These are phyloP conservation scores for Callorhinus ursinus DNA, from an alignment of 2,113 vertebrate species.

Conservation along the genomic window DNA sequence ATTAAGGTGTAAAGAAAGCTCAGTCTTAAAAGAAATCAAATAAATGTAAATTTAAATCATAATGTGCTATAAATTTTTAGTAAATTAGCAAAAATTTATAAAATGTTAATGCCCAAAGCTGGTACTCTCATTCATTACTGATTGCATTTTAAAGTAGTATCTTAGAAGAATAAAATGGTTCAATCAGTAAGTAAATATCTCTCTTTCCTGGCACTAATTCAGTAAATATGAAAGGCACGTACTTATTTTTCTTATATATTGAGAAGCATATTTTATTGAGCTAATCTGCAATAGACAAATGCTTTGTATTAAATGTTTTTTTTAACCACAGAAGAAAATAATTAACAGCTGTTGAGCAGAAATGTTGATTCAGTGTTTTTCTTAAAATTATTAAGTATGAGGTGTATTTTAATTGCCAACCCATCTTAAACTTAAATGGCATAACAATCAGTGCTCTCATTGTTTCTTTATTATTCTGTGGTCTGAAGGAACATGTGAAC, in stretches of 20 bases:
- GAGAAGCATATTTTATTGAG: constrained; percentile 54
- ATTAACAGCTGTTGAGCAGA: constrained; percentile 54
- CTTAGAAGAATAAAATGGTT: constrained; percentile 59
- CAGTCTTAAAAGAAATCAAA: neutral
- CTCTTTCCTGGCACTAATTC: constrained; percentile 28
- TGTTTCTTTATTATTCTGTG: neutral
- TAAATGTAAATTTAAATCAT: constrained; percentile 32
- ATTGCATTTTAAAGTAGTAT: constrained; percentile 56
- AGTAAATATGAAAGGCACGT: constrained; percentile 24
- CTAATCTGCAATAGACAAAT: constrained; percentile 9
- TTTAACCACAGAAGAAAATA: constrained; percentile 43
- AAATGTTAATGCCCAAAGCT: constrained; percentile 44
- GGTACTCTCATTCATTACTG: constrained; percentile 37
- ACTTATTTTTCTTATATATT: constrained; percentile 55
- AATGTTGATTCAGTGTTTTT: constrained; percentile 59
- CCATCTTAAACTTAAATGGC: neutral
- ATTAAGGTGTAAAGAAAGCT: neutral
- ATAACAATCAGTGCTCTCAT: neutral
- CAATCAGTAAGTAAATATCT: constrained; percentile 41
- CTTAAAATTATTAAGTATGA: constrained; percentile 56
- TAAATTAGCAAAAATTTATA: constrained; percentile 60
- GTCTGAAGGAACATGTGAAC: neutral
- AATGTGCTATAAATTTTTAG: constrained; percentile 9
- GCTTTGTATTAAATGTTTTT: constrained; percentile 30
- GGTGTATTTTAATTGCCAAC: constrained; percentile 37